Conservation (phyloP, 2,113 vertebrate genomes). For the Halcyon senegalensis region DNA sequence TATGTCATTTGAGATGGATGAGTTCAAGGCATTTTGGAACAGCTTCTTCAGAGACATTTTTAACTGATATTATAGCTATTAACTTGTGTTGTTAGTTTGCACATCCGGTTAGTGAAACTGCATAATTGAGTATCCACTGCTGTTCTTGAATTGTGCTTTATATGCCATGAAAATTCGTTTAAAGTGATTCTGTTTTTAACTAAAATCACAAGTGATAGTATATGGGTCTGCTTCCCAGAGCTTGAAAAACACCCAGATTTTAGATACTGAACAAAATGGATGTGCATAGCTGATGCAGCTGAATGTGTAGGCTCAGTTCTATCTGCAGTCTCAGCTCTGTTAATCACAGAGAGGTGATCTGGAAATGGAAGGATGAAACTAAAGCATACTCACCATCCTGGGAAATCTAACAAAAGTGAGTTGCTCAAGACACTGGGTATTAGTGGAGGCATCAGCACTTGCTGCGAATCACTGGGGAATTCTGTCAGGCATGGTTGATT, state of each 20-base stretch:
- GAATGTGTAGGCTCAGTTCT: background rate
- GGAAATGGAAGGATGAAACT: constrained; percentile 35
- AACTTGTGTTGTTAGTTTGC: background rate
- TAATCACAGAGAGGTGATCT: constrained; percentile 36
- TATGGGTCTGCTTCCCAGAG: background rate
- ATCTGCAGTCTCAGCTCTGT: background rate
- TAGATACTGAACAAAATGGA: constrained; percentile 14
- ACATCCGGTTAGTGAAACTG: background rate
- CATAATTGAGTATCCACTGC: background rate
- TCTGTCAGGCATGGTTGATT: constrained; percentile 17
- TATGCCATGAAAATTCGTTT: background rate
- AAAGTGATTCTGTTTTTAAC: background rate
- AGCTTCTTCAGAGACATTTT: background rate
- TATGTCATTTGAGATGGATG: background rate
- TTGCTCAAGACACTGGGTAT: constrained; percentile 20
- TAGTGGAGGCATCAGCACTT: constrained; percentile 22
- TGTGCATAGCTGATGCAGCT: constrained; percentile 1
- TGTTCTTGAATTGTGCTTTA: background rate
- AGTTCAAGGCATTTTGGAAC: background rate
- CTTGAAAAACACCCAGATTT: background rate
- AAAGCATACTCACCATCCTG: constrained; percentile 15
- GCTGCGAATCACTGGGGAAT: background rate
- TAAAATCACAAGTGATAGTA: background rate
- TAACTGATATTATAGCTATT: background rate
- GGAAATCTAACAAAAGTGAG: constrained; percentile 61